phyloP scores from a whole-genome alignment of 1,140 invertebrate species.

The Eupristina koningsbergeri region DNA sequence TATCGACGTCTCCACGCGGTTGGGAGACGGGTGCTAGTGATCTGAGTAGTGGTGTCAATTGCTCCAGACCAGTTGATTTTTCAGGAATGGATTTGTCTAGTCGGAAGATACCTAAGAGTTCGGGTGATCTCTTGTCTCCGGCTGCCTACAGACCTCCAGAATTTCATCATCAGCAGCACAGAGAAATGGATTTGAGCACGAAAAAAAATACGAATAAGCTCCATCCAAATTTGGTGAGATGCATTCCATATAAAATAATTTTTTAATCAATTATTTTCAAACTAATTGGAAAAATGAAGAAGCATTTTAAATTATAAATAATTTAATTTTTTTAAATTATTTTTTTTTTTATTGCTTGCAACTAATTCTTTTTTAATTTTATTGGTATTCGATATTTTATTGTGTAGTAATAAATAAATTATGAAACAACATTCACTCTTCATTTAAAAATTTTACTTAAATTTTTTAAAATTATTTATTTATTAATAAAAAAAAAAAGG shows the following conservation, averaged over 20 bases:
- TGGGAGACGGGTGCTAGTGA: constrained; percentile 63
- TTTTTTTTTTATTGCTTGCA: neutral
- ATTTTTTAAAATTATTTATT: neutral
- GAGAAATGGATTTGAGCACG: constrained; percentile 70
- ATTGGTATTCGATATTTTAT: neutral
- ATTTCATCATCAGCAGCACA: constrained; percentile 60
- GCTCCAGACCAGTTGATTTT: constrained; percentile 64
- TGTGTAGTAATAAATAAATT: neutral
- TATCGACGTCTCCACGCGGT: constrained; percentile 63
- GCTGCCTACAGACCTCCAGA: constrained; percentile 62
- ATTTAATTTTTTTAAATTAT: neutral
- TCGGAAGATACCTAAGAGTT: constrained; percentile 61
- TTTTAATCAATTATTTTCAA: neutral
- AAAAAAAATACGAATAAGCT: constrained; percentile 62
- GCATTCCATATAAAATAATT: neutral
- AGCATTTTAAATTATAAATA: neutral
- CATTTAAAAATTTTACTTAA: no score
- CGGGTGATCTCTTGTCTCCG: constrained; percentile 54
- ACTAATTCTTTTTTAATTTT: neutral
- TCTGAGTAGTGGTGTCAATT: constrained; percentile 9
- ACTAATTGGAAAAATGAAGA: neutral
- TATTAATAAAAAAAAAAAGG: neutral
- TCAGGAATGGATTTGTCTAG: constrained; percentile 71
- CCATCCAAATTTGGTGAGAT: constrained; percentile 53
- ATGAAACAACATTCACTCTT: no score